phyloP scores from a whole-genome alignment of 2,113 vertebrate genomes.

The Ictalurus furcatus region DNA sequence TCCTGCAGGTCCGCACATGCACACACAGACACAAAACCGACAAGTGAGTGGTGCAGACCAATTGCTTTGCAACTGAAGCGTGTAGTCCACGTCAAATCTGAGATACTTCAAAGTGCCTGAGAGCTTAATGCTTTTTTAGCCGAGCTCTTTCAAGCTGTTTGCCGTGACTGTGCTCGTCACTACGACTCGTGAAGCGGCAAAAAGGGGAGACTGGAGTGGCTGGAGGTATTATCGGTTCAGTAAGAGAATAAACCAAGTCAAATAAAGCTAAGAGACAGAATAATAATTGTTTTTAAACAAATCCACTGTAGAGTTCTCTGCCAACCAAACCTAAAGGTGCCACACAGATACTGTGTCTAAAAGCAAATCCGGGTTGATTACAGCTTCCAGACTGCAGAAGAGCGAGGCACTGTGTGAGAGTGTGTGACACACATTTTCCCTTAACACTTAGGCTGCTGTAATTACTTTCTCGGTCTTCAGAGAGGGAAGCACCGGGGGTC shows the following conservation, averaged over 20 bases:
- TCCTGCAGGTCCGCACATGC: not conserved
- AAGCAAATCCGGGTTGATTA: slow-evolving; percentile 62
- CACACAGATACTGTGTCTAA: slow-evolving; percentile 56
- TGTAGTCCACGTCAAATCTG: slow-evolving; percentile 57
- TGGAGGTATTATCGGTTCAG: slow-evolving; percentile 42
- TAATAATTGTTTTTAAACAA: slow-evolving; percentile 41
- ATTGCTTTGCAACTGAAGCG: slow-evolving; percentile 59
- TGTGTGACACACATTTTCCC: slow-evolving; percentile 66
- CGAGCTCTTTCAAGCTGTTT: slow-evolving; percentile 46
- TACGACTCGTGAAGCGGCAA: slow-evolving; percentile 37
- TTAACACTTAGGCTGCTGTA: slow-evolving; percentile 67
- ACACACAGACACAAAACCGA: slow-evolving; percentile 24
- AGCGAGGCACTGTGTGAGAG: slow-evolving; percentile 48
- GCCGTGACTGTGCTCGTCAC: slow-evolving; percentile 38
- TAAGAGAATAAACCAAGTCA: slow-evolving; percentile 54
- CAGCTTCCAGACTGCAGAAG: slow-evolving; percentile 53
- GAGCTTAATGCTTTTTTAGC: slow-evolving; percentile 48
- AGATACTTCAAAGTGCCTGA: slow-evolving; percentile 61
- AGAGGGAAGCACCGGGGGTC: slow-evolving; percentile 56
- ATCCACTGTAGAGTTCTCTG: slow-evolving; percentile 39
- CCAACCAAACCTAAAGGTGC: slow-evolving; percentile 37
- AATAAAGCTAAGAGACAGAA: slow-evolving; percentile 46
- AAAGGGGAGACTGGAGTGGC: slow-evolving; percentile 29
- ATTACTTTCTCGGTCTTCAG: slow-evolving; percentile 66
- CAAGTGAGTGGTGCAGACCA: slow-evolving; percentile 56